Evolutionary conservation across 2,888 invertebrate genomes (phyloP), one percentile per base, ranked within the genome.

Genomic region (Trachelus troglodyta): DNA sequence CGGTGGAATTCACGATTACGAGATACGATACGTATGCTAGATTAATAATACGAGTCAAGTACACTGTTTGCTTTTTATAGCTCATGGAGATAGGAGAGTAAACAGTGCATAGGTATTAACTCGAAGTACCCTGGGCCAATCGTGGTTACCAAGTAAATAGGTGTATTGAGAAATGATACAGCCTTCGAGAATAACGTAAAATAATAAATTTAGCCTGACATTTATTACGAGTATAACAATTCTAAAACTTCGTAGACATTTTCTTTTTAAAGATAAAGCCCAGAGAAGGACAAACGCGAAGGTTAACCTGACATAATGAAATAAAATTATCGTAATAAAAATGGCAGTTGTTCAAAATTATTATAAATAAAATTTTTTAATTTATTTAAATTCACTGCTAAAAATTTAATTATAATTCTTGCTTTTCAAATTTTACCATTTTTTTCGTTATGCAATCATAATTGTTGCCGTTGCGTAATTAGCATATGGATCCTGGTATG

Each of bases 41-140:
- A 33, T 71, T 71, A 71, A 71, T 71, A 71, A 71, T 71, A 71
- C 31, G 12, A 31, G 71, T 71, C 71, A 71, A 34, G 12, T 34
- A 71, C 31, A 71, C 34, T 71, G 33, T 12, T 71, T 1, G 71
- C 71, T 71, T 71, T 15, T 71, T 71, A 71, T 34, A 71, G 71
- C 34, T 33, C 31, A 34, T 71, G 12, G 23, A 71, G 71, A 71
- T 71, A 34, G 12, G 12, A 31, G 71, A 33, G 12, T 34, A 34
- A 71, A 12, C 1, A 71, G 31, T 23, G 12, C 56, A 56, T 6
- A 69, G 31, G 30, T 33, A 69, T 69, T 69, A 11, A 23, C 15
- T 23, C 23, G 9, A 6, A 56, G 56, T 56, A 56, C 23, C 56
- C 23, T 56, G 23, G 56, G 6, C 23, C 56, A 56, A 56, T 56